These are phyloP conservation scores for Babyrousa celebensis DNA, from an alignment of 2,797 vertebrate genomes.

Conservation along the genomic window DNA sequence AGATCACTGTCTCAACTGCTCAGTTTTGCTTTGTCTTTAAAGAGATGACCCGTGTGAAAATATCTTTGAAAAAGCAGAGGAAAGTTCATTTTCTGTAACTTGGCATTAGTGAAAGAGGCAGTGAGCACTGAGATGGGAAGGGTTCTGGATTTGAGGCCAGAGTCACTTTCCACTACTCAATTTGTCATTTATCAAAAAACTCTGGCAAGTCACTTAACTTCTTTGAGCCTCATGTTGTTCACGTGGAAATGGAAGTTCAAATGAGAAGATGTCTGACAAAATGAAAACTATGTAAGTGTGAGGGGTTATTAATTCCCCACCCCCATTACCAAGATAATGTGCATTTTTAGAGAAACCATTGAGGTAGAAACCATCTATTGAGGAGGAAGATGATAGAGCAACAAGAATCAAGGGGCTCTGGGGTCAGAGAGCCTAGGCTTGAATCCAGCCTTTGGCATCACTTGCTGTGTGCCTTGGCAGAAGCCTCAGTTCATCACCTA, in stretches of 20 bases:
- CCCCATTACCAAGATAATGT: background rate
- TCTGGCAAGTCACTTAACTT: background rate
- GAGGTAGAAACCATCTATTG: slow-evolving; percentile 15
- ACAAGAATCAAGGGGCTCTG: background rate
- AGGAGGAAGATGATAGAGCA: slow-evolving; percentile 40
- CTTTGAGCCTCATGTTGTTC: background rate
- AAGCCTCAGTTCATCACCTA: background rate
- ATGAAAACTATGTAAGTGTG: background rate
- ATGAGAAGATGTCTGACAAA: slow-evolving; percentile 14
- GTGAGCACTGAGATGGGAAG: background rate
- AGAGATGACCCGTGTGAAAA: background rate
- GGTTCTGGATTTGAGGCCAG: background rate
- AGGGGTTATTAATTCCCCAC: background rate
- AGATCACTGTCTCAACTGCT: background rate
- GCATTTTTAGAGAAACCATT: background rate
- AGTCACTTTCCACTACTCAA: background rate
- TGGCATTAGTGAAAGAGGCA: background rate
- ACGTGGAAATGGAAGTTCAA: slow-evolving; percentile 37
- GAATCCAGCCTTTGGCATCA: background rate
- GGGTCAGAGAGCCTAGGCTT: background rate
- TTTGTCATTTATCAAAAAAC: background rate
- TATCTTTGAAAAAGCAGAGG: background rate
- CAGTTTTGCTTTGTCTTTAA: background rate
- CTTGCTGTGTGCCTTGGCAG: background rate
- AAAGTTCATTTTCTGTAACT: background rate